A percentile compares a stretch with the other conserved stretches of the same genome.
Evolutionary conservation across 2,888 invertebrate genomes (phyloP).

Genomic region (Trissonchulus sp.): DNA sequence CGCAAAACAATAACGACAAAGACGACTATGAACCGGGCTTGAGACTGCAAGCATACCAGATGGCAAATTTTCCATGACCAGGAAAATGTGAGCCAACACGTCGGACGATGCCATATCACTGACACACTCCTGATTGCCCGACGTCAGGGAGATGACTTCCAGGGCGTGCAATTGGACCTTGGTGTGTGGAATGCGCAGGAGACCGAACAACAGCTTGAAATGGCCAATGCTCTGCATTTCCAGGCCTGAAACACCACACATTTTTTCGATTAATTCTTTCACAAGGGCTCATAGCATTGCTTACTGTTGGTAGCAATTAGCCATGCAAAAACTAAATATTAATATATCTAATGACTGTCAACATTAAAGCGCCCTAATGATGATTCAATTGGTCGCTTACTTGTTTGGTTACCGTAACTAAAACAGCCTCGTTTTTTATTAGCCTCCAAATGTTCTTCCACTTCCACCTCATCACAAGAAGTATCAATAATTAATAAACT

Average conservation of each 20-base stretch:
- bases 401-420: too few relatives aligned
- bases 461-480: not conserved
- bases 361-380: too few relatives aligned
- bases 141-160: constrained; percentile 59
- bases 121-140: constrained; percentile 87
- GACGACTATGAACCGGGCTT: too few relatives aligned
- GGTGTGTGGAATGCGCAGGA: constrained; percentile 63
- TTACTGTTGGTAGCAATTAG: too few relatives aligned
- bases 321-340: too few relatives aligned
- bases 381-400: too few relatives aligned
- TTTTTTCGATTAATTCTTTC: too few relatives aligned
- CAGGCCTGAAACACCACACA: constrained; percentile 60
- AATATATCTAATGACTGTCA: too few relatives aligned
- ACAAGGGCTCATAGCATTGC: too few relatives aligned
- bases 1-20: too few relatives aligned
- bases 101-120: constrained; percentile 84
- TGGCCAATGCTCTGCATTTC: constrained; percentile 95
- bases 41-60: constrained; percentile 51
- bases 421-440: too few relatives aligned
- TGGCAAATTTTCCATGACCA: constrained; percentile 59
- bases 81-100: constrained; percentile 66
- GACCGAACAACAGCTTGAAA: constrained; percentile 78
- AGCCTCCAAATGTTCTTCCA: too few relatives aligned
- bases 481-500: constrained; percentile 17
- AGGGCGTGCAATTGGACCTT: constrained; percentile 70